Conservation (phyloP, 2,797 vertebrate species). For the Chaenodraco wilsoni region DNA sequence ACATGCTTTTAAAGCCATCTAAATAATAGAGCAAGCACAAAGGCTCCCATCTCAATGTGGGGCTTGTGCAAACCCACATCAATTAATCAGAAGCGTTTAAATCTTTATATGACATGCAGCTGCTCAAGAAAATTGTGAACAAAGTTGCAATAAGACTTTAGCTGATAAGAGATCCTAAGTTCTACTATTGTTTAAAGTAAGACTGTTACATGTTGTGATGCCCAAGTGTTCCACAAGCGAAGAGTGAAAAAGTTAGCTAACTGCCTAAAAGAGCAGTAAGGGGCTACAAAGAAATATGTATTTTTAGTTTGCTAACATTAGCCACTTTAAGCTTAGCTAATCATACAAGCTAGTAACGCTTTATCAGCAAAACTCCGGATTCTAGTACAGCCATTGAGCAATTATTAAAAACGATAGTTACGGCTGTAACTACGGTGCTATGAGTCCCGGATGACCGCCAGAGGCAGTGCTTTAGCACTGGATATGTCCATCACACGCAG, state of each 20-base stretch:
- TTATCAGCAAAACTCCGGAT: background rate
- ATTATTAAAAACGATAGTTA: too few species aligned
- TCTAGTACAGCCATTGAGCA: background rate
- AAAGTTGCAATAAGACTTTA: slow-evolving; percentile 4
- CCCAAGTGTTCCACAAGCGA: background rate
- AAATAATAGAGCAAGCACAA: slow-evolving; percentile 76
- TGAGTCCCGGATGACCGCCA: too few species aligned
- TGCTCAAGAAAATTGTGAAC: slow-evolving; percentile 28
- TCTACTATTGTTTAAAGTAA: background rate
- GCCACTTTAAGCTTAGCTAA: background rate
- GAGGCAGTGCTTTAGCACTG: too few species aligned
- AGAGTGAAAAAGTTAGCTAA: background rate
- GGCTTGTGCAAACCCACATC: slow-evolving; percentile 69
- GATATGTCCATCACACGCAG: too few species aligned
- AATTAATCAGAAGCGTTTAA: slow-evolving; percentile 79
- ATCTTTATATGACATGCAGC: slow-evolving; percentile 65
- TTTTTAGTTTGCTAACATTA: background rate
- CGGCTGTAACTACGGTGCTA: too few species aligned
- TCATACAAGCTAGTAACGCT: background rate
- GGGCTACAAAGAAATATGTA: background rate
- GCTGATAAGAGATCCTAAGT: background rate
- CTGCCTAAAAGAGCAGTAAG: background rate
- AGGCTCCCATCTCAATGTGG: slow-evolving; percentile 60
- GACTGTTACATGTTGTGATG: background rate
- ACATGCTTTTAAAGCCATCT: slow-evolving; percentile 81